Percentiles rank a stretch among this genome's conserved stretches.
These are phyloP conservation scores for Papilio dardanus DNA, from an alignment of 1,140 invertebrate species.

Conservation along the genomic window DNA sequence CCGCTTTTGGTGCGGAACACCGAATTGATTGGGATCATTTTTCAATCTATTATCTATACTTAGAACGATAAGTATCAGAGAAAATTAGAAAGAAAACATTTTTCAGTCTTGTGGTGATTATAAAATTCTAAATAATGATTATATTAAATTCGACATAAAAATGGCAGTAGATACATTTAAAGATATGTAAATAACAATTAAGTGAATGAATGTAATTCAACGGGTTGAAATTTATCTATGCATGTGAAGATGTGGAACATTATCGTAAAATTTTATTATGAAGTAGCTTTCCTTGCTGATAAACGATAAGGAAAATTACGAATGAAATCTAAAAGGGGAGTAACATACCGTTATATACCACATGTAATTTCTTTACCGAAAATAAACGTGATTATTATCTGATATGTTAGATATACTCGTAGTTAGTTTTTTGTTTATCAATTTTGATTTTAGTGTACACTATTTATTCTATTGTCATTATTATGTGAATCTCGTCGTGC, in stretches of 20 bases:
- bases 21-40: neutral
- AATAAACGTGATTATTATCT: neutral
- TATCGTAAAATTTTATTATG: slow-evolving; percentile 15
- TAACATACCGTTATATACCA: neutral
- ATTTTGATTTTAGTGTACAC: neutral
- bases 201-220: neutral
- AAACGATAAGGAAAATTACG: slow-evolving; percentile 24
- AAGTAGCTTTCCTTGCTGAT: slow-evolving; percentile 23
- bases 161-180: neutral
- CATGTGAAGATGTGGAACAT: slow-evolving; percentile 20
- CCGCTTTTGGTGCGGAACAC: neutral
- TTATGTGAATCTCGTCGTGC: too few relatives aligned
- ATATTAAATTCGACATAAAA: neutral
- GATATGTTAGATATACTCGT: neutral
- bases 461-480: too few relatives aligned
- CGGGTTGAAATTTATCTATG: neutral
- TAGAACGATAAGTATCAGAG: too few relatives aligned
- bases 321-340: neutral
- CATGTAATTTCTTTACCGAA: neutral
- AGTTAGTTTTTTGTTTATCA: neutral
- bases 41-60: too few relatives aligned
- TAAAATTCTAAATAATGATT: too few relatives aligned
- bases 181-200: neutral
- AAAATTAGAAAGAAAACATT: neutral
- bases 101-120: too few relatives aligned